Conservation (phyloP, 2,888 invertebrate genomes). For the Conus canariensis region DNA sequence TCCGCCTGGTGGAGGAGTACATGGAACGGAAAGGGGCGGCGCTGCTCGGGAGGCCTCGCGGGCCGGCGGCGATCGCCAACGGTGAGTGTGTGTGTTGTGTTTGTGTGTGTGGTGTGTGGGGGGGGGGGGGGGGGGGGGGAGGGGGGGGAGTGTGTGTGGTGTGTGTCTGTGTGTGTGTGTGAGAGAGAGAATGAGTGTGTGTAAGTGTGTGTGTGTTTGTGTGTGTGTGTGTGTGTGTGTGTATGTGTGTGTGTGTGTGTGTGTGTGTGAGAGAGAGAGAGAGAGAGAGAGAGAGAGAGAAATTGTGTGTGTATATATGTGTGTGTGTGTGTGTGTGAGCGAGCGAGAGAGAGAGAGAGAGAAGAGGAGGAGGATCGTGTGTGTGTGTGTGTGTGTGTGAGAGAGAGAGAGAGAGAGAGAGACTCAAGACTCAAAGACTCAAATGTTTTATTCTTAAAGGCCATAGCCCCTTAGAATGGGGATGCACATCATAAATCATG, state of each 20-base stretch:
- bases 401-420: background rate
- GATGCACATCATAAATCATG: no score
- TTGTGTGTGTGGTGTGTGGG: slow-evolving; percentile 39
- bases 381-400: slow-evolving; percentile 16
- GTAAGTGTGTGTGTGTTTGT: background rate
- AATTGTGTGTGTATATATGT: no score
- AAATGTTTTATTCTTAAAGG: no score
- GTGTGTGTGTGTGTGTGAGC: slow-evolving; percentile 21
- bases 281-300: no score
- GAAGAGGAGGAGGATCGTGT: no score
- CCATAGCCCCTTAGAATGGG: no score
- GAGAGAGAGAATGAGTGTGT: slow-evolving; percentile 15
- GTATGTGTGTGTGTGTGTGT: slow-evolving; percentile 9
- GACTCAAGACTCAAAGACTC: no score
- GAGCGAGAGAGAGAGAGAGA: no score
- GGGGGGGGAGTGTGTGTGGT: slow-evolving; percentile 3
- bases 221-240: background rate
- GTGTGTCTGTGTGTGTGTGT: slow-evolving; percentile 36
- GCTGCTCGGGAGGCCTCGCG: slow-evolving; percentile 50
- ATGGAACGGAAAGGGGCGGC: slow-evolving; percentile 46
- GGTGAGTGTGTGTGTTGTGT: slow-evolving; percentile 45
- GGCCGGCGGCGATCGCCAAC: slow-evolving; percentile 51
- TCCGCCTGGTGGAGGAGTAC: slow-evolving; percentile 50
- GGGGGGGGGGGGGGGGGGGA: slow-evolving; percentile 1
- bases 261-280: background rate